Conservation (phyloP, 2,888 invertebrate species). For the Ichneumoninae sp. region DNA sequence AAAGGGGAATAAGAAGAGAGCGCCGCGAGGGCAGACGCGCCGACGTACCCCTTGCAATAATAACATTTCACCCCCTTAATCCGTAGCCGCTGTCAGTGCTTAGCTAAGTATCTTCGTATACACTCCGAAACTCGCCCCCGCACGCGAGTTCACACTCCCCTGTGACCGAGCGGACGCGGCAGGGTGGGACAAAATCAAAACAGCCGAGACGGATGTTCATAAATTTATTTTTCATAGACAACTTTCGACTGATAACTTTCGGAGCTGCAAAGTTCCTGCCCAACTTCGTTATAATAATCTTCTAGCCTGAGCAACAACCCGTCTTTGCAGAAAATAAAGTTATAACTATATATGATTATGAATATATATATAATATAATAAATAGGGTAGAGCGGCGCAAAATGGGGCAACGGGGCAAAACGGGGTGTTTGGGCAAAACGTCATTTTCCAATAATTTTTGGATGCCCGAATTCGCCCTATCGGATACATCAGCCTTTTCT, state of each 20-base stretch:
- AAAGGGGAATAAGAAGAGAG: constrained; percentile 33
- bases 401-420: too few relatives aligned
- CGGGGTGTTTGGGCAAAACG: too few relatives aligned
- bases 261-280: neutral
- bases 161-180: neutral
- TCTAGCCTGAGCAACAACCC: neutral
- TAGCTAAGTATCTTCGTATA: constrained; percentile 79
- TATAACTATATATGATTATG: neutral
- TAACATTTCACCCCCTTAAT: constrained; percentile 84
- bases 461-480: too few relatives aligned
- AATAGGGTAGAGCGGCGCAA: too few relatives aligned
- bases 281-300: neutral
- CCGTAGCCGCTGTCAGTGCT: constrained; percentile 80
- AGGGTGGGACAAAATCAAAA: constrained; percentile 40
- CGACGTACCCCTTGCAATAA: constrained; percentile 83
- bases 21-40: constrained; percentile 67
- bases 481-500: too few relatives aligned
- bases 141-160: constrained; percentile 39
- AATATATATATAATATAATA: too few relatives aligned
- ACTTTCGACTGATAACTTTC: constrained; percentile 23
- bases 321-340: neutral
- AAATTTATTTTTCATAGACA: constrained; percentile 37
- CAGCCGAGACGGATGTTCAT: constrained; percentile 25
- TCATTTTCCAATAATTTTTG: too few relatives aligned
- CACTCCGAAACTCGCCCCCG: constrained; percentile 53